Evolutionary conservation across 2,797 vertebrate genomes (phyloP).

Genomic region (Phoebastria nigripes): DNA sequence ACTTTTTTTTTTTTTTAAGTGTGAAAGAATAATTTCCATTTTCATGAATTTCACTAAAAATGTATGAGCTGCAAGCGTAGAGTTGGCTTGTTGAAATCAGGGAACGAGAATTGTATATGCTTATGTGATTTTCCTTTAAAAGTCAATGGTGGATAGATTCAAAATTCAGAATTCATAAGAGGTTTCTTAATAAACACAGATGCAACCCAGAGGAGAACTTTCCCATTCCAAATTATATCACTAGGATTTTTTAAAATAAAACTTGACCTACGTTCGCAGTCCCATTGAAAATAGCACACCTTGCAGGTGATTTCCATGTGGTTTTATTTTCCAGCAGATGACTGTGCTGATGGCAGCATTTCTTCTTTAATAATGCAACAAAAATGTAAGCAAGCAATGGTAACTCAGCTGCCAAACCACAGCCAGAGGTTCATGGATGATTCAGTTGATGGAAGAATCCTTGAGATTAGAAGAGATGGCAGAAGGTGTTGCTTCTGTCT

Average conservation of each 20-base stretch:
- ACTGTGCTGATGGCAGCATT: not conserved
- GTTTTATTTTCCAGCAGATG: not conserved
- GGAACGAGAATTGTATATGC: not conserved
- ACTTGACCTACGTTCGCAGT: conserved; percentile 30
- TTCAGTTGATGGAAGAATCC: not conserved
- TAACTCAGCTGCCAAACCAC: not conserved
- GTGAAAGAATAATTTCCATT: not conserved
- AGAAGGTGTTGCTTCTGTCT: not conserved
- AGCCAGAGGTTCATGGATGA: not conserved
- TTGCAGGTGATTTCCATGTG: conserved; percentile 33
- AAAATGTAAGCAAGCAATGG: not conserved
- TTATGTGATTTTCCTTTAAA: not conserved
- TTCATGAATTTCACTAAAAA: not conserved
- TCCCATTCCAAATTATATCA: not conserved
- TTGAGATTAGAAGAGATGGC: not conserved
- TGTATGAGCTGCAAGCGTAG: not conserved
- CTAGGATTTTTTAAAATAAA: not conserved
- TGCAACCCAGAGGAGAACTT: not conserved
- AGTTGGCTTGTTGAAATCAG: not conserved
- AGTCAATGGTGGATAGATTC: not conserved
- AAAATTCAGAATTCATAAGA: not conserved
- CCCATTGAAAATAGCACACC: not conserved
- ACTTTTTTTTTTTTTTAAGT: not conserved
- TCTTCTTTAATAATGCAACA: not conserved
- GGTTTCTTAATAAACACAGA: not conserved